Evolutionary conservation across 2,113 vertebrate species (phyloP).

Genomic region (Grantiella picta): DNA sequence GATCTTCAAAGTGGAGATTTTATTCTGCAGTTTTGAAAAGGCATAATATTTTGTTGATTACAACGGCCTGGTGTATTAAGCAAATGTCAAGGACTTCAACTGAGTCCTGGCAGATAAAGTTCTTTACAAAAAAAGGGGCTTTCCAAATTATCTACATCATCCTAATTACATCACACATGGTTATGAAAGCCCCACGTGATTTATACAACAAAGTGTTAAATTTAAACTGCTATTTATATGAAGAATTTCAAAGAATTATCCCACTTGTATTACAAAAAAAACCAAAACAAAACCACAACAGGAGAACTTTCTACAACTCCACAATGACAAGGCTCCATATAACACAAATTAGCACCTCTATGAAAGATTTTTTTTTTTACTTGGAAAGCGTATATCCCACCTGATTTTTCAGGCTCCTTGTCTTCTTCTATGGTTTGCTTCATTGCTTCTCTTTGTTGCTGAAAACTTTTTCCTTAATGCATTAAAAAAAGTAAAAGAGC

Average conservation of each 20-base stretch:
- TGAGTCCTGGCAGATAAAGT: not conserved
- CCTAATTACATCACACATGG: not conserved
- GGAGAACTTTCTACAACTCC: not conserved
- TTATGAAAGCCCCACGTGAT: not conserved
- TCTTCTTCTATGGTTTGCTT: constrained; percentile 93
- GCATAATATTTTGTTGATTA: not conserved
- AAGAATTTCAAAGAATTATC: not conserved
- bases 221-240: not conserved
- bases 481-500: not conserved
- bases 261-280: not conserved
- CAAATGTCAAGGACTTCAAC: not conserved
- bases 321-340: not conserved
- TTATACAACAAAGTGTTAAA: not conserved
- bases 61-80: not conserved
- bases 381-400: constrained; percentile 59
- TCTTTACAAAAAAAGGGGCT: not conserved
- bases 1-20: not conserved
- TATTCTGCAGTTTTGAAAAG: not conserved
- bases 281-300: no score
- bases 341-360: not conserved
- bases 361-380: not conserved
- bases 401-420: constrained; percentile 89
- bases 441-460: constrained; percentile 95
- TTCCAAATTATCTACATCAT: not conserved
- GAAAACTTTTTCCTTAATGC: constrained; percentile 89